A percentile compares a stretch with the other conserved stretches of the same genome.
These are phyloP conservation scores for Melipona beecheii DNA, from an alignment of 2,888 invertebrate species.

Conservation along the genomic window DNA sequence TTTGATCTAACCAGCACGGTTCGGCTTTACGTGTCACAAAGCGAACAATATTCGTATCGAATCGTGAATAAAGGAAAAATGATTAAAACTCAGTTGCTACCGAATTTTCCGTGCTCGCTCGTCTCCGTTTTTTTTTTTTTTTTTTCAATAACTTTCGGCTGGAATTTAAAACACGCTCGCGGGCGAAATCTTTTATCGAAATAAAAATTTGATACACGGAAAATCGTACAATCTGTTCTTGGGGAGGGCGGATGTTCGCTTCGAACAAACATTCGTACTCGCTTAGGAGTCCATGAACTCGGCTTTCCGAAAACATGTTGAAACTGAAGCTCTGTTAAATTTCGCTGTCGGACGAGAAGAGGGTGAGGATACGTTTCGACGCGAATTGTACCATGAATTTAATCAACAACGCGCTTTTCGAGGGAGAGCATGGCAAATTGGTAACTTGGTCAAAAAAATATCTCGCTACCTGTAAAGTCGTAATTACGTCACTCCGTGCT, in stretches of 20 bases:
- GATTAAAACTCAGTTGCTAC: not conserved
- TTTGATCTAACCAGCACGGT: not conserved
- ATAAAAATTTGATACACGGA: not conserved
- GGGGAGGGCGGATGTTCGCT: not conserved
- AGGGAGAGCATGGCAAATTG: not conserved
- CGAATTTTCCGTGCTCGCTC: not conserved
- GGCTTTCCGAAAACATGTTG: not conserved
- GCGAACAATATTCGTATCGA: not conserved
- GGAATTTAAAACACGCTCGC: too few relatives aligned
- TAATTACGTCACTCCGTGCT: not conserved
- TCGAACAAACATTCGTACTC: constrained; percentile 5
- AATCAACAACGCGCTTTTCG: not conserved
- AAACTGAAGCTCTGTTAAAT: not conserved
- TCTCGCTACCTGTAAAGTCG: not conserved
- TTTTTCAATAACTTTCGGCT: not conserved
- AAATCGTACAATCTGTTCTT: not conserved
- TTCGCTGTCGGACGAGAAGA: too few relatives aligned
- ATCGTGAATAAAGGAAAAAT: not conserved
- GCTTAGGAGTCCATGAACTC: not conserved
- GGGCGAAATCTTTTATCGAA: not conserved
- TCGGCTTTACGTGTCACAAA: not conserved
- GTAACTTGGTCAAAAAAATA: not conserved
- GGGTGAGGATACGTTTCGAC: not conserved
- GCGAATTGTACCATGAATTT: not conserved
- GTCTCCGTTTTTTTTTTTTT: not conserved